Percentiles rank a stretch among this genome's conserved stretches.
phyloP scores from a whole-genome alignment of 2,888 invertebrate species.

The Dioctria linearis region DNA sequence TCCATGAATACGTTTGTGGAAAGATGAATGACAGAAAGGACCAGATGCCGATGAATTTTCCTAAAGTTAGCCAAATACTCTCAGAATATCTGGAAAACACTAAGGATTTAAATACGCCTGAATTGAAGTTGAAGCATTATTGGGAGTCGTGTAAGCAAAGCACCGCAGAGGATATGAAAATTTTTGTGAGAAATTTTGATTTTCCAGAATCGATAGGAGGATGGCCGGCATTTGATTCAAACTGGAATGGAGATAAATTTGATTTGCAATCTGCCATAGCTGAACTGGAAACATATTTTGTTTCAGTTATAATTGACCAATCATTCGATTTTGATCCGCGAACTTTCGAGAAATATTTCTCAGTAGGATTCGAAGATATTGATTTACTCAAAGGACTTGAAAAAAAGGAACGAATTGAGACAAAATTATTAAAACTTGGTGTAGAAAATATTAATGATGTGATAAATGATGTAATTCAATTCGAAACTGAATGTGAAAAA shows the following conservation, averaged over 20 bases:
- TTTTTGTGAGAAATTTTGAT: neutral
- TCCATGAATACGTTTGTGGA: conserved; percentile 6
- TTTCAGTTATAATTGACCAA: neutral
- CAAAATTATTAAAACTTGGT: neutral
- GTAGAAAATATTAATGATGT: conserved; percentile 7
- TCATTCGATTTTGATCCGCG: neutral
- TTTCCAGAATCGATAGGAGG: conserved; percentile 24
- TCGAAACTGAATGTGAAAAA: neutral
- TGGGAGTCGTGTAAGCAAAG: neutral
- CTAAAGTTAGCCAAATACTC: no score
- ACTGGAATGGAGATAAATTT: conserved; percentile 23
- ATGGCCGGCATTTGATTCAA: conserved; percentile 2
- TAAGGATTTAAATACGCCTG: neutral
- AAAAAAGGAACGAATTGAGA: neutral
- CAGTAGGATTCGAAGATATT: no score
- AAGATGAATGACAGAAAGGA: neutral
- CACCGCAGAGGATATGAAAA: neutral
- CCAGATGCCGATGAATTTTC: no score
- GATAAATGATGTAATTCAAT: conserved; percentile 5
- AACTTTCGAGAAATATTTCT: neutral
- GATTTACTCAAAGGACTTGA: no score
- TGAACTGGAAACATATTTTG: neutral
- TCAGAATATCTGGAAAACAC: neutral
- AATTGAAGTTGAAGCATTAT: neutral
- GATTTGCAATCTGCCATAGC: neutral